Evolutionary conservation across 2,888 invertebrate species (phyloP), one percentile per base, ranked within the genome.

Genomic region (Zootermopsis nevadensis): DNA sequence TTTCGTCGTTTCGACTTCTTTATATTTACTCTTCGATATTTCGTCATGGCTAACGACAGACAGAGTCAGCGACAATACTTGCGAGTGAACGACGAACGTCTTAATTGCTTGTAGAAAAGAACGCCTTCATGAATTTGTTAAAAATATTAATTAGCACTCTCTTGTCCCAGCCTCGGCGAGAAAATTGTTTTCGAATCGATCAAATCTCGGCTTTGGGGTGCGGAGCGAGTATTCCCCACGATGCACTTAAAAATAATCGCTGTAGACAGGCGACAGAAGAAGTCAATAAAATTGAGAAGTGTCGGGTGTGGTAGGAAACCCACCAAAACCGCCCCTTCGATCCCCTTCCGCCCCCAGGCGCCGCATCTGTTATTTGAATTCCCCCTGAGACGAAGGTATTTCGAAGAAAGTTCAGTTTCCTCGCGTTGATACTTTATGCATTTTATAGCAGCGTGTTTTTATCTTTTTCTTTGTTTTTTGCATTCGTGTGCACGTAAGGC

Each of bases 171-270:
- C 27, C 6, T 60, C 60, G 12, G 60, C 27, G n/a, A 4, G 60
- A 24, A 60, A 60, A 60, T 27, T 60, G 60, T 60, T 60, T 60
- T 27, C 60, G 27, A n/a, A 19, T 48, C 48, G 48, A 48, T 48
- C 19, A 19, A 48, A 48, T 48, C 48, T 48, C 19, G 8, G 60
- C 60, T n/a, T 60, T 8, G 24, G 60, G n/a, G 60, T 6, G 27
- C n/a, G 27, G 27, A 60, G 60, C 0, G n/a, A 30, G 6, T 69
- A 8, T 69, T 31, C 31, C 69, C 10, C 31, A 31, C 22, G 30
- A 33, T 69, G 69, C 69, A 69, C 69, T 69, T 69, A 69, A 69
- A 69, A 69, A 69, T 69, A 69, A 69, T 69, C 69, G 33, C 33
- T 4, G 69, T 31, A 31, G 69, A 33, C 69, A 27, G 60, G 8